Evolutionary conservation across 2,113 vertebrate genomes (phyloP).

Genomic region (Eubucco bourcierii): DNA sequence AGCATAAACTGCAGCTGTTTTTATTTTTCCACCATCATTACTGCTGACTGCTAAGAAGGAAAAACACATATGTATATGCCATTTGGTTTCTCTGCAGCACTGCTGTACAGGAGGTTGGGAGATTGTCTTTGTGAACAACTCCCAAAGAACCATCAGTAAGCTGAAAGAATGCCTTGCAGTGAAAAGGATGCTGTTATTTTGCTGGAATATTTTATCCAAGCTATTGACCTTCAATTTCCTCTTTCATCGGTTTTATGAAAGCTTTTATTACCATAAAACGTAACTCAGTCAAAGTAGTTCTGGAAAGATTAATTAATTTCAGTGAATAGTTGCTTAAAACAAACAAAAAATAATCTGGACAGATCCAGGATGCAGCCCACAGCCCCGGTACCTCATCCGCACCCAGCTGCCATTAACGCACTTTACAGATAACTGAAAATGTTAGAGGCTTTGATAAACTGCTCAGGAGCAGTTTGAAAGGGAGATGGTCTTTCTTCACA

Average conservation of each 20-base stretch:
- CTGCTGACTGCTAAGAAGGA: neutral
- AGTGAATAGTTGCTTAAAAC: neutral
- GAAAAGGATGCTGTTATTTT: neutral
- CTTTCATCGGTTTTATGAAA: neutral
- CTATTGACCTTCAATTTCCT: neutral
- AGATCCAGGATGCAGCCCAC: neutral
- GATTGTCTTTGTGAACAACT: neutral
- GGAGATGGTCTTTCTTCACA: neutral
- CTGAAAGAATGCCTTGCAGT: neutral
- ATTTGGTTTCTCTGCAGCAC: neutral
- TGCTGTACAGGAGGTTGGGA: neutral
- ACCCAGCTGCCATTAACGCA: neutral
- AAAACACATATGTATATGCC: neutral
- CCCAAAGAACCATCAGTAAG: neutral
- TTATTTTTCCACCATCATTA: neutral
- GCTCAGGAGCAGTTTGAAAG: neutral
- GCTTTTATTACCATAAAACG: neutral
- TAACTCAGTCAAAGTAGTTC: neutral
- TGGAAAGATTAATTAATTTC: neutral
- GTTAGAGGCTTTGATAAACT: neutral
- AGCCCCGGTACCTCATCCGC: neutral
- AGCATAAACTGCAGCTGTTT: conserved; percentile 14
- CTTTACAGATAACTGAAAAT: neutral
- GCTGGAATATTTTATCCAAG: neutral
- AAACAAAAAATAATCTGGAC: neutral